Evolutionary conservation across 2,888 invertebrate genomes (phyloP), one percentile per base, ranked within the genome.

Genomic region (Agriotes lineatus): DNA sequence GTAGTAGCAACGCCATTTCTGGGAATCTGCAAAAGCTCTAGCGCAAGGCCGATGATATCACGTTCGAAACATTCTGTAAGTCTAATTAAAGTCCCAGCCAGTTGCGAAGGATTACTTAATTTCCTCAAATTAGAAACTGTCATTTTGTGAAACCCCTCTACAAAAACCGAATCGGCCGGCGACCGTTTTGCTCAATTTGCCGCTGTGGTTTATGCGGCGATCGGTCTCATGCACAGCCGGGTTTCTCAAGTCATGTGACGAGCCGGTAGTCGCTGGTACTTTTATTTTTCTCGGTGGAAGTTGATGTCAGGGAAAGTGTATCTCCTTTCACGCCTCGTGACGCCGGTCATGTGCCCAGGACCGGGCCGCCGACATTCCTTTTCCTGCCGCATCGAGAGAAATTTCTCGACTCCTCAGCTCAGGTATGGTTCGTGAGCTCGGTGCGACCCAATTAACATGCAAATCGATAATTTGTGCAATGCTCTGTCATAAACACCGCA

Each of bases 251-350:
- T 22, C 62, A 54, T 62, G 62, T 57, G 57, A 64, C 54, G 42
- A 54, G 42, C 45, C 64, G 64, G 56, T 48, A 64, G 54, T 62
- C 25, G 25, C 7, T 12, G 14, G 56, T 57, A 58, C 22, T 45
- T 64, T 65, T 50, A 58, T 65, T 65, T 65, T 30, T 20, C 37
- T 18, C 14, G 57, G 64, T 48, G 56, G 42, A 63, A 64, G 50
- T 39, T 42, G 54, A 54, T 54, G 58, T 35, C 39, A 52, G 65
- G 59, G 65, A 65, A 65, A 65, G 65, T 65, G 59, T 52, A 65
- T 42, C 65, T 65, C 65, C 65, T 65, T 65, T 65, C 65, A 65
- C 65, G 65, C 50, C 59, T 65, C 50, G 48, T 65, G 65, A 58
- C 10, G 57, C 64, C 37, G 37, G 64, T 64, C 57, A 57, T 57